Percentiles rank a stretch among this genome's conserved stretches.
phyloP scores from a whole-genome alignment of 2,113 vertebrate genomes.

The Rana temporaria region DNA sequence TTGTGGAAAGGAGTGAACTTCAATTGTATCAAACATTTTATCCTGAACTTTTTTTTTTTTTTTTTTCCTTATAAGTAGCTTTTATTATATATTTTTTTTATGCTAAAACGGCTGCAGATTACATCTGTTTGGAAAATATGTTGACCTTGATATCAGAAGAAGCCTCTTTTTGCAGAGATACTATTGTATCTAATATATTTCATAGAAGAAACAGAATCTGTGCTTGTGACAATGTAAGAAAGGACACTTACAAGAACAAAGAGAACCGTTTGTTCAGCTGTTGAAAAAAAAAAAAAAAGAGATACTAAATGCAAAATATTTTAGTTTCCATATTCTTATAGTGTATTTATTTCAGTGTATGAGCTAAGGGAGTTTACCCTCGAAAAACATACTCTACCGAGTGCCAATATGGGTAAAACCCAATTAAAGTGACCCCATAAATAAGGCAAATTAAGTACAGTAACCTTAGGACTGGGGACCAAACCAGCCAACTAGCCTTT shows the following conservation, averaged over 20 bases:
- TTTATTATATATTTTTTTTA: constrained; percentile 37
- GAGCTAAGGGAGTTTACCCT: too few species aligned
- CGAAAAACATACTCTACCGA: too few species aligned
- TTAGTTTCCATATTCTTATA: too few species aligned
- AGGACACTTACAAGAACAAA: not conserved
- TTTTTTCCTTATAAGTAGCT: not conserved
- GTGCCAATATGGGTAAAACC: too few species aligned
- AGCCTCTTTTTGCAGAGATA: constrained; percentile 23
- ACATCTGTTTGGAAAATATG: constrained; percentile 51
- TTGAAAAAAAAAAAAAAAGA: too few species aligned
- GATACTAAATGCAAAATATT: too few species aligned
- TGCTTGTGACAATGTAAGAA: not conserved
- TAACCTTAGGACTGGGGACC: too few species aligned
- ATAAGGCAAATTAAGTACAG: too few species aligned
- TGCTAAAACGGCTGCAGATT: constrained; percentile 13
- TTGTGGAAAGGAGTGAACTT: constrained; percentile 4
- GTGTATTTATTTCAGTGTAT: too few species aligned
- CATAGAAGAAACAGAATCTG: not conserved
- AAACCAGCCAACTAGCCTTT: too few species aligned
- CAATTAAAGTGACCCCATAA: too few species aligned
- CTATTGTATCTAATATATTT: constrained; percentile 26
- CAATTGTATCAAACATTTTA: constrained; percentile 36
- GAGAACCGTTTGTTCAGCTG: too few species aligned
- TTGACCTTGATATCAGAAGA: constrained; percentile 28
- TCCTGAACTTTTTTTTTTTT: constrained; percentile 27